Evolutionary conservation across 2,113 vertebrate genomes (phyloP).

Genomic region (Alexandromys fortis): DNA sequence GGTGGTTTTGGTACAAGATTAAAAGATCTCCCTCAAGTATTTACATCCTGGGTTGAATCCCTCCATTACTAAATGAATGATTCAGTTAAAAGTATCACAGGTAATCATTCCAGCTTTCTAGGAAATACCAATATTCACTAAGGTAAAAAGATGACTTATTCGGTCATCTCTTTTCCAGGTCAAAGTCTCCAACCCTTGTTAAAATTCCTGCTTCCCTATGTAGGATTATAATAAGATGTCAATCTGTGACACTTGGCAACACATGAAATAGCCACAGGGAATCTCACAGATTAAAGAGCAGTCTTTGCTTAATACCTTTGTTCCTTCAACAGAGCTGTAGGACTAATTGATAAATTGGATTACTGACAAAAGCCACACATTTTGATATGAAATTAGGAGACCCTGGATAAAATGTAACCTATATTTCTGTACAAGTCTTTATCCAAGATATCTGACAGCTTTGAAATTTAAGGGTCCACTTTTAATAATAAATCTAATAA

Average conservation of each 20-base stretch:
- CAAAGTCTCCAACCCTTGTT: slow-evolving; percentile 16
- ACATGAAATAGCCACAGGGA: slow-evolving; percentile 40
- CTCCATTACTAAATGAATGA: background rate
- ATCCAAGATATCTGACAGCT: background rate
- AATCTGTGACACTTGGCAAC: slow-evolving; percentile 43
- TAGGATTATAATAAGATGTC: slow-evolving; percentile 45
- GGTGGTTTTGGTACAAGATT: background rate
- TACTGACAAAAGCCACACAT: slow-evolving; percentile 44
- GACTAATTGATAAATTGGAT: slow-evolving; percentile 54
- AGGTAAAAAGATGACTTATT: background rate
- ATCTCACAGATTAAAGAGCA: slow-evolving; percentile 39
- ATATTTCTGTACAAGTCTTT: background rate
- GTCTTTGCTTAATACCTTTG: slow-evolving; percentile 55
- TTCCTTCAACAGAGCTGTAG: slow-evolving; percentile 41
- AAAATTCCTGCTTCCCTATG: slow-evolving; percentile 23
- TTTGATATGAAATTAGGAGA: background rate
- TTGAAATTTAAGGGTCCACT: background rate
- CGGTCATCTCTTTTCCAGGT: background rate
- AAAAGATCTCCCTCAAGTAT: background rate
- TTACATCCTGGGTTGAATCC: background rate
- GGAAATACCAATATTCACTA: background rate
- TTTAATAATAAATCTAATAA: background rate
- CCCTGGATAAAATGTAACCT: slow-evolving; percentile 41
- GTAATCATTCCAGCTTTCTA: background rate
- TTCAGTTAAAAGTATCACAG: background rate